Evolutionary conservation across 2,113 vertebrate genomes (phyloP), one percentile per base, ranked within the genome.

Genomic region (Nannospalax galili): DNA sequence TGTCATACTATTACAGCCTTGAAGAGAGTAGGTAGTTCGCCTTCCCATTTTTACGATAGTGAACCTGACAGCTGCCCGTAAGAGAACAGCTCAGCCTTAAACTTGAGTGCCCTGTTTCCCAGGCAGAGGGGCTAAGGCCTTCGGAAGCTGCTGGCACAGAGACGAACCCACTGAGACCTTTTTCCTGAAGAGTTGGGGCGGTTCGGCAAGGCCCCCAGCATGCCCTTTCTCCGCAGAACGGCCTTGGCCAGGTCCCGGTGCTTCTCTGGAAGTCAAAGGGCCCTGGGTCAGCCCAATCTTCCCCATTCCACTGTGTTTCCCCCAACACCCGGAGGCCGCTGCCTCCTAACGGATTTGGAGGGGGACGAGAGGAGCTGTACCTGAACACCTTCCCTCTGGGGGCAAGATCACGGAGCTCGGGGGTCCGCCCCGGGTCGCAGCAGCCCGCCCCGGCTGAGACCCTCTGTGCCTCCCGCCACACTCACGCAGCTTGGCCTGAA

Each of bases 401-500:
- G 30, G 20, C 70, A 28, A 26, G 64, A 77, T 84, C 65, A 22
- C 30, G 19, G 8, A 52, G 40, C 52, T 65, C 77, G 32, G 10
- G 72, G n/a, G 30, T 75, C 75, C 64, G 24, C 62, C 89, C 67
- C 26, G 11, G 78, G 28, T 30, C 60, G 5, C 40, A 1, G 75
- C 64, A 60, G 88, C 77, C 94, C 69, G 62, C 74, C 65, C 30
- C 10, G 45, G 42, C 52, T 81, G 5, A 42, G 65, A 37, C 62
- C 58, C 77, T 67, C 58, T 67, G 70, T 1, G 17, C 74, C 8
- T 16, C 17, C 0, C 2, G 79, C 82, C 78, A 16, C 95, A 98
- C 99, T 99, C 98, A 99, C 99, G 99, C 80, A 99, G 98, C 98
- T 99, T 99, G 97, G 99, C 97, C 78, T 99, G 99, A 94, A 99